Percentiles rank a stretch among this genome's conserved stretches.
Conservation (phyloP, 2,113 vertebrate genomes). For the Lichenostomus cassidix region DNA sequence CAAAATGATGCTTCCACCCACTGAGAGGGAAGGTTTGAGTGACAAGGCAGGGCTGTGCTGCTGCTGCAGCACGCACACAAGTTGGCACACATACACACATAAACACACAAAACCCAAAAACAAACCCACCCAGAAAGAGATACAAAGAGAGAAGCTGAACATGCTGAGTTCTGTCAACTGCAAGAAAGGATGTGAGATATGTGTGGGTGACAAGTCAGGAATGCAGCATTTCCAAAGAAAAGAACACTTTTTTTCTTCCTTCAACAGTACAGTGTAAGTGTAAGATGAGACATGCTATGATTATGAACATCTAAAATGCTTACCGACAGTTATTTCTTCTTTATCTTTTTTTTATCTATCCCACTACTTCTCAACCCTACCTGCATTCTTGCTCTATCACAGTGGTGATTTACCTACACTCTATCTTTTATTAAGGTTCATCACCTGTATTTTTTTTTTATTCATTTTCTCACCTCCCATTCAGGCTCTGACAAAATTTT, state of each 20-base stretch:
- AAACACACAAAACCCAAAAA: constrained; percentile 3
- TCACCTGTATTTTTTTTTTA: not conserved
- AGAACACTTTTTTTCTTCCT: not conserved
- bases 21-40: not conserved
- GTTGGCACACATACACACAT: not conserved
- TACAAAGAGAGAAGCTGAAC: not conserved
- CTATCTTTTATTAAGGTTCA: not conserved
- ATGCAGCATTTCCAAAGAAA: constrained; percentile 11
- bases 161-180: constrained; percentile 32
- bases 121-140: constrained; percentile 9
- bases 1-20: constrained; percentile 1
- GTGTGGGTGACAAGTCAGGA: constrained; percentile 23
- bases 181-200: constrained; percentile 5
- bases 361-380: not conserved
- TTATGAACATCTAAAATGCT: not conserved
- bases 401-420: not conserved
- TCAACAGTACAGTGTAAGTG: not conserved
- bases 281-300: not conserved
- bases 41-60: not conserved
- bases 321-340: not conserved
- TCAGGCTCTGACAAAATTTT: not conserved
- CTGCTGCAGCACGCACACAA: not conserved
- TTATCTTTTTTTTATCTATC: not conserved
- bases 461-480: rapidly evolving
- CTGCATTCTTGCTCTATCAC: not conserved